phyloP scores from a whole-genome alignment of 1,140 invertebrate species.

The Trinorchestia longiramus region DNA sequence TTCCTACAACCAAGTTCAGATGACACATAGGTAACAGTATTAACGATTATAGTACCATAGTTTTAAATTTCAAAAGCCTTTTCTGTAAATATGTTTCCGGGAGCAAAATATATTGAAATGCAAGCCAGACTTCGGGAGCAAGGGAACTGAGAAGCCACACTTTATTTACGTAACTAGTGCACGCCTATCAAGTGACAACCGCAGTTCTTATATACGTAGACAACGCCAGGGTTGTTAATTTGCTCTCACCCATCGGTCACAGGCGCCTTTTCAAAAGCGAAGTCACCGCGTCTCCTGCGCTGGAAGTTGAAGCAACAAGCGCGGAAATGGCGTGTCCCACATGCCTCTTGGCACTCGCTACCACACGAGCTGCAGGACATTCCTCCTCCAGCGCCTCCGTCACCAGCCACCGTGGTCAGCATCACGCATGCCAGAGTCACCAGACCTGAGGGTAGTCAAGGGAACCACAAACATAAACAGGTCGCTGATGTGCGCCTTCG shows the following conservation, averaged over 20 bases:
- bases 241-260: background rate
- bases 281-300: constrained; percentile 70
- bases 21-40: too few relatives aligned
- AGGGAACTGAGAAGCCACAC: too few relatives aligned
- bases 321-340: constrained; percentile 75
- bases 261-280: background rate
- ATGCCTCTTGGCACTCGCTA: constrained; percentile 74
- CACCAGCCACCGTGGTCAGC: background rate
- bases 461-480: background rate
- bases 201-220: background rate
- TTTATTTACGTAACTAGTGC: too few relatives aligned
- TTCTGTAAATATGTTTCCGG: background rate
- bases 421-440: constrained; percentile 59
- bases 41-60: too few relatives aligned
- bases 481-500: background rate
- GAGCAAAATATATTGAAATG: background rate
- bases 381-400: constrained; percentile 48
- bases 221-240: background rate
- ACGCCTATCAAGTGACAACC: too few relatives aligned
- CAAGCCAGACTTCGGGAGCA: background rate
- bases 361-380: constrained; percentile 74
- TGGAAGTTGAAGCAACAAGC: constrained; percentile 77
- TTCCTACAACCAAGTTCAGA: too few relatives aligned
- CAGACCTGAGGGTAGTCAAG: background rate
- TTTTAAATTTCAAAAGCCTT: background rate